phyloP scores from a whole-genome alignment of 1,140 invertebrate genomes.

The Drosophila pruinosa region DNA sequence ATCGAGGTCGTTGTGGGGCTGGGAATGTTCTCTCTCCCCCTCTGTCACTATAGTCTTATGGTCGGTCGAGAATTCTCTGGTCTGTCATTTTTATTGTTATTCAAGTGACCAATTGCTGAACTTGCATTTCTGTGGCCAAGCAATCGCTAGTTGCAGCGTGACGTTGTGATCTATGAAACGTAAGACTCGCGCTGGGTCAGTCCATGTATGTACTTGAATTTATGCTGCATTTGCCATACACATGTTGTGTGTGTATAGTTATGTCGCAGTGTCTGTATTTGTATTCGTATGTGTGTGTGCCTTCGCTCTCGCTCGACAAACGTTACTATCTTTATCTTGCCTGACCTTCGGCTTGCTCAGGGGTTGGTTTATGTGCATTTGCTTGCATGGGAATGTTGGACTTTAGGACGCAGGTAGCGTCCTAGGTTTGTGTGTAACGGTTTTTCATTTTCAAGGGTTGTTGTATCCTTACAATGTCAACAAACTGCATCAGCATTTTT shows the following conservation, averaged over 20 bases:
- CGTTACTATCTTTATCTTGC: slow-evolving; percentile 49
- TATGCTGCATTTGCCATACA: slow-evolving; percentile 43
- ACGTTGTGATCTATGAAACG: slow-evolving; percentile 62
- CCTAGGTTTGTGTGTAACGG: slow-evolving; percentile 55
- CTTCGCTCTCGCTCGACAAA: not conserved
- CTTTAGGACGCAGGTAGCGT: slow-evolving; percentile 50
- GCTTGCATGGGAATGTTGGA: slow-evolving; percentile 58
- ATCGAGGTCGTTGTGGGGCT: slow-evolving; percentile 66
- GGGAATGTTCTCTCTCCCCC: slow-evolving; percentile 1
- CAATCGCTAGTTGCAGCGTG: slow-evolving; percentile 49
- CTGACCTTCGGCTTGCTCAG: slow-evolving; percentile 47
- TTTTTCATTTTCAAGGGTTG: slow-evolving; percentile 22
- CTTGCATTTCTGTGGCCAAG: slow-evolving; percentile 55
- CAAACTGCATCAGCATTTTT: slow-evolving; percentile 1
- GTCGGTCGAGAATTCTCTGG: not conserved
- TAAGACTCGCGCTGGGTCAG: slow-evolving; percentile 13
- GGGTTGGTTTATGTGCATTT: slow-evolving; percentile 40
- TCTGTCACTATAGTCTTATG: not conserved
- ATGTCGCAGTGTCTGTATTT: not conserved
- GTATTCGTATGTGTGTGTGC: slow-evolving; percentile 26
- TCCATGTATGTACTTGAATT: slow-evolving; percentile 62
- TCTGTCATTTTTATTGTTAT: slow-evolving; percentile 2
- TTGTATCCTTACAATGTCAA: not conserved
- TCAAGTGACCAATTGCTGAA: slow-evolving; percentile 60
- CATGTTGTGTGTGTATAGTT: slow-evolving; percentile 4